These are phyloP conservation scores for Poecilia wingei DNA, from an alignment of 2,797 vertebrate genomes.

Conservation along the genomic window DNA sequence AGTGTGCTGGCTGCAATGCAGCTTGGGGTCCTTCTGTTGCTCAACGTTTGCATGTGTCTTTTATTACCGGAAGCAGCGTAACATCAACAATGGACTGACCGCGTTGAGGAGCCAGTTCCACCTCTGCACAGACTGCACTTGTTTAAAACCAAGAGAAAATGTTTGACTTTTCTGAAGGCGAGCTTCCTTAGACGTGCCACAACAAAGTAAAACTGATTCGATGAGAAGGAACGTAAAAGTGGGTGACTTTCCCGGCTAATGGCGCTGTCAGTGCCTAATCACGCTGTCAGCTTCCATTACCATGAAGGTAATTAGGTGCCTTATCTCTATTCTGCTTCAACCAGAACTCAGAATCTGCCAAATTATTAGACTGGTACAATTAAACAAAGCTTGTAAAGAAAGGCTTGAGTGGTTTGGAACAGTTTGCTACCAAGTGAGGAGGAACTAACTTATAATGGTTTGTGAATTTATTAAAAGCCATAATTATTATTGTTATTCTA, in stretches of 20 bases:
- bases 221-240: slow-evolving; percentile 53
- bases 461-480: neutral
- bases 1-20: slow-evolving; percentile 36
- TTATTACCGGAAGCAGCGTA: slow-evolving; percentile 33
- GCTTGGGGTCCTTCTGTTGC: slow-evolving; percentile 31
- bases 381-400: slow-evolving; percentile 38
- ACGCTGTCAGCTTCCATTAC: slow-evolving; percentile 79
- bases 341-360: slow-evolving; percentile 65
- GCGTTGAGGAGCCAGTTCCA: slow-evolving; percentile 8
- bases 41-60: slow-evolving; percentile 37
- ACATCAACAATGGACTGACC: slow-evolving; percentile 17
- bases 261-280: slow-evolving; percentile 79
- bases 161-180: slow-evolving; percentile 51
- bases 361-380: slow-evolving; percentile 62
- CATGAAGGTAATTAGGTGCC: slow-evolving; percentile 63
- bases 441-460: neutral
- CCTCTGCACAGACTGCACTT: slow-evolving; percentile 10
- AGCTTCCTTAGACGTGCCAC: slow-evolving; percentile 45
- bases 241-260: slow-evolving; percentile 69
- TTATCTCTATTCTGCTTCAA: slow-evolving; percentile 60
- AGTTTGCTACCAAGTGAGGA: neutral
- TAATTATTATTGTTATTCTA: neutral
- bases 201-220: slow-evolving; percentile 49
- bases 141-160: slow-evolving; percentile 30
- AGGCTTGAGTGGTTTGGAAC: neutral